These are phyloP conservation scores for Leptinotarsa lineolata DNA, from an alignment of 1,140 invertebrate genomes.

Conservation along the genomic window DNA sequence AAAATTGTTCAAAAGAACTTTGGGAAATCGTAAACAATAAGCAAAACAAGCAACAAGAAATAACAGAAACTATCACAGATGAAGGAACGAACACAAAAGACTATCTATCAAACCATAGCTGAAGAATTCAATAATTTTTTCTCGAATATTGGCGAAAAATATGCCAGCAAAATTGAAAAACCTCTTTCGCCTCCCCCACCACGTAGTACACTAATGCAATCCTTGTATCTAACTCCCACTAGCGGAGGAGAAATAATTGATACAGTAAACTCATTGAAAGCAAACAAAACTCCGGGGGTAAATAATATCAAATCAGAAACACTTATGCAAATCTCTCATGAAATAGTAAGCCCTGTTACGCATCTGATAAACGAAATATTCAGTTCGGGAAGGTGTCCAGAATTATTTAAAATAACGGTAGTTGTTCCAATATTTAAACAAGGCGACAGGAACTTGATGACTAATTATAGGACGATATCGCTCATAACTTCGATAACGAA, in stretches of 20 bases:
- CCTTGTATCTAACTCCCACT: not conserved
- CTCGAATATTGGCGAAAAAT: not conserved
- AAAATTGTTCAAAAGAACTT: not conserved
- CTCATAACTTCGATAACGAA: conserved; percentile 36
- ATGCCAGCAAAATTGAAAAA: not conserved
- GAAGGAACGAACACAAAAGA: not conserved
- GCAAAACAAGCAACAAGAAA: not conserved
- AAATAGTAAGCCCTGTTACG: not conserved
- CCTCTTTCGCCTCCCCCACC: not conserved
- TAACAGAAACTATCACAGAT: not conserved
- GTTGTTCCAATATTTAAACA: not conserved
- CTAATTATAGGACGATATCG: not conserved
- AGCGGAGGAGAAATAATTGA: not conserved
- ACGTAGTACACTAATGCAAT: not conserved
- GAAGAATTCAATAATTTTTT: not conserved
- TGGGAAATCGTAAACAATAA: not conserved
- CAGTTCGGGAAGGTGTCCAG: not conserved
- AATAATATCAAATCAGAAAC: not conserved
- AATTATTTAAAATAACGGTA: not conserved
- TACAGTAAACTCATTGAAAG: not conserved
- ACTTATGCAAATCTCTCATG: not conserved
- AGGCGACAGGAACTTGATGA: not conserved
- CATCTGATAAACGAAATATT: not conserved
- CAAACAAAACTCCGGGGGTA: not conserved
- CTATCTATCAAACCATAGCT: not conserved